A percentile compares a stretch with the other conserved stretches of the same genome.
Conservation (phyloP, 2,888 invertebrate genomes). For the Argynnis bischoffii region DNA sequence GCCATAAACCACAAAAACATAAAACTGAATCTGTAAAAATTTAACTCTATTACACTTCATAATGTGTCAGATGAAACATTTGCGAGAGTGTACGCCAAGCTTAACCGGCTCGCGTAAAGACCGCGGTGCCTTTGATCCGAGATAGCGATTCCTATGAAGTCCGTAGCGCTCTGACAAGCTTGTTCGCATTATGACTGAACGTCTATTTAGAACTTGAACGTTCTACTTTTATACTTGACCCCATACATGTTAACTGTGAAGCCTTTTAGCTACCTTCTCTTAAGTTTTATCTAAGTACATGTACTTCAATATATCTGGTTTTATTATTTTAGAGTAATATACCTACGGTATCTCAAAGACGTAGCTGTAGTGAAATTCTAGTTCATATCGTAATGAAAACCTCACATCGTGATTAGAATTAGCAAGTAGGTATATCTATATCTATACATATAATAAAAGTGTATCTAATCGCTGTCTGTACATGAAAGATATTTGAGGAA, state of each 20-base stretch:
- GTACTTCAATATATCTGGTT: too few species aligned
- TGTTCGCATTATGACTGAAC: constrained; percentile 38
- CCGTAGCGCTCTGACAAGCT: constrained; percentile 34
- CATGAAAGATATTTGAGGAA: too few species aligned
- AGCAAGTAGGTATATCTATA: too few species aligned
- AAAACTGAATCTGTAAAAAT: not conserved
- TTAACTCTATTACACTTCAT: not conserved
- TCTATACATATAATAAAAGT: too few species aligned
- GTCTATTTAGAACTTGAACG: constrained; percentile 22
- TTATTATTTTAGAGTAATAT: too few species aligned
- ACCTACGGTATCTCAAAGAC: too few species aligned
- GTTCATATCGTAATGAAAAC: too few species aligned
- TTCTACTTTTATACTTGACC: constrained; percentile 18
- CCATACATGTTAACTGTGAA: constrained; percentile 2
- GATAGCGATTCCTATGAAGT: constrained; percentile 52
- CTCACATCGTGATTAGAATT: too few species aligned
- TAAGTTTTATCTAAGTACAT: too few species aligned
- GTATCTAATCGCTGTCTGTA: too few species aligned
- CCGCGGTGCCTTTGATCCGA: constrained; percentile 48
- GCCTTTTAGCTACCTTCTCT: not conserved
- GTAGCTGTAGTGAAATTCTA: too few species aligned
- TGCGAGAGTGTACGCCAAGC: constrained; percentile 18
- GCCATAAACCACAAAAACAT: too few species aligned
- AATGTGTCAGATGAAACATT: constrained; percentile 24
- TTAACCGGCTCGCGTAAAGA: constrained; percentile 36